These are phyloP conservation scores for Drosophila mercatorum DNA, from an alignment of 2,888 invertebrate species.

Conservation along the genomic window DNA sequence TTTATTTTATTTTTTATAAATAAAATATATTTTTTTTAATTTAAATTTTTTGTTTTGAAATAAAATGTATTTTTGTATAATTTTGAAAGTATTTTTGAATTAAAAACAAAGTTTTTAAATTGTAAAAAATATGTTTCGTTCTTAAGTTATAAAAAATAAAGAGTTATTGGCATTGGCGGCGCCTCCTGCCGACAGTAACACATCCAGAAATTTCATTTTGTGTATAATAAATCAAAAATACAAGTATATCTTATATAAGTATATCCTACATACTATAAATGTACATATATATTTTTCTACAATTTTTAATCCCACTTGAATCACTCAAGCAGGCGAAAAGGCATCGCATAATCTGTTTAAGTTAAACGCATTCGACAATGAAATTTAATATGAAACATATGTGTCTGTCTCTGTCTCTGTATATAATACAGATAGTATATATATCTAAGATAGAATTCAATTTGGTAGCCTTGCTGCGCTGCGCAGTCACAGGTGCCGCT, in stretches of 20 bases:
- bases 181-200: no score
- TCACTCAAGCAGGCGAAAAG: neutral
- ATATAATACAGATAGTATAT: neutral
- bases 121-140: no score
- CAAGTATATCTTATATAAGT: no score
- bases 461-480: constrained; percentile 26
- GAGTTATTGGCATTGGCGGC: no score
- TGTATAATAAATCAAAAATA: neutral
- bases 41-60: no score
- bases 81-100: neutral
- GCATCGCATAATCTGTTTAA: neutral
- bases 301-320: neutral
- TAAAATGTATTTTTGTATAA: no score
- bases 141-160: no score
- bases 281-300: no score
- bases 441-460: constrained; percentile 30
- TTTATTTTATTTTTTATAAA: no score
- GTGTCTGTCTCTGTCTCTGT: no score
- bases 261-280: no score
- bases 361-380: neutral
- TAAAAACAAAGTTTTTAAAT: neutral
- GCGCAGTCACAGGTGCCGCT: constrained; percentile 64
- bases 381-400: constrained; percentile 18
- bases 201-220: neutral
- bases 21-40: no score